Evolutionary conservation across 1,140 invertebrate genomes (phyloP).

Genomic region (Leptinotarsa lineolata): DNA sequence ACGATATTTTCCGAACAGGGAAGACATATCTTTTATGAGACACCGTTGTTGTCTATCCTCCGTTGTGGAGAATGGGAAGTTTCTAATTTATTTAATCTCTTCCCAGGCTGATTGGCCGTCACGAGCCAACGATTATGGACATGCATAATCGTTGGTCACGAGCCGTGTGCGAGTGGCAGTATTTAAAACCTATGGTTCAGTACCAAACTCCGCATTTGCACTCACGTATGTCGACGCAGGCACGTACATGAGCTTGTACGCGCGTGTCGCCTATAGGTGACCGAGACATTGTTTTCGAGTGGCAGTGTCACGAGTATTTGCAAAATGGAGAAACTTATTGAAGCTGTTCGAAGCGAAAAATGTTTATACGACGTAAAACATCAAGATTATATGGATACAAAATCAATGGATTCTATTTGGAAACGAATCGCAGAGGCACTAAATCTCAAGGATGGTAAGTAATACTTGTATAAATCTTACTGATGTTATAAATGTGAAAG

Average conservation of each 20-base stretch:
- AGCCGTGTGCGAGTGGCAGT: background rate
- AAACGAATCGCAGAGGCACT: too few relatives aligned
- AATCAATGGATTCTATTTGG: too few relatives aligned
- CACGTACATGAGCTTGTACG: background rate
- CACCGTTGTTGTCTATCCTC: too few relatives aligned
- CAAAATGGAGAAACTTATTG: constrained; percentile 33
- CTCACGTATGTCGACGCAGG: background rate
- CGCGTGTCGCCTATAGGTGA: background rate
- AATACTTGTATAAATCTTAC: background rate
- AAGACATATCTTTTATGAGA: too few relatives aligned
- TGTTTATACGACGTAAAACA: constrained; percentile 31
- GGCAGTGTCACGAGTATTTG: background rate
- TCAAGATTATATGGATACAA: too few relatives aligned
- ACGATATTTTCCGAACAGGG: too few relatives aligned
- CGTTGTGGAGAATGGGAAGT: too few relatives aligned
- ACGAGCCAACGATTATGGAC: too few relatives aligned
- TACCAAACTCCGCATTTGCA: background rate
- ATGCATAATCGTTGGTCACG: too few relatives aligned
- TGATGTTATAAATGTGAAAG: background rate
- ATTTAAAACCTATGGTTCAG: background rate
- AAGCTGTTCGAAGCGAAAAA: constrained; percentile 23
- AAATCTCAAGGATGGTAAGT: constrained; percentile 28
- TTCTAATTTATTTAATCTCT: too few relatives aligned
- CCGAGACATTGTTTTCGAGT: constrained; percentile 3
- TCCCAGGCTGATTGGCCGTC: too few relatives aligned